phyloP scores from a whole-genome alignment of 2,888 invertebrate genomes.

The Plagodis dolabraria region DNA sequence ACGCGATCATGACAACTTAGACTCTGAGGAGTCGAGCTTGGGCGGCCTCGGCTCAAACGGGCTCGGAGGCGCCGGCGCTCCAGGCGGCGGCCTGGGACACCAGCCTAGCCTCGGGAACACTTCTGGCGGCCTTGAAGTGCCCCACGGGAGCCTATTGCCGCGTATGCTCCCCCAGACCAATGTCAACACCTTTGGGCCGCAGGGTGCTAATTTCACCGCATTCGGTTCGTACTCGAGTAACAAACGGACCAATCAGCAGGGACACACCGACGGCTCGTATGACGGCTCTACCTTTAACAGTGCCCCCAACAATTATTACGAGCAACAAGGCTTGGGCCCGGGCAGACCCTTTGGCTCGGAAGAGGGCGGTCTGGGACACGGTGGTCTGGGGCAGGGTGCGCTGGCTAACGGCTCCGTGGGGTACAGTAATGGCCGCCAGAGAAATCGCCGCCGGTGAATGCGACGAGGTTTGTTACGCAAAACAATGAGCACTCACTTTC shows the following conservation, averaged over 20 bases:
- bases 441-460: constrained; percentile 80
- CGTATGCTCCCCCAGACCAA: constrained; percentile 73
- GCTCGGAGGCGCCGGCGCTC: constrained; percentile 46
- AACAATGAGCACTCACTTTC: constrained; percentile 71
- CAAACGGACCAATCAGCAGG: constrained; percentile 46
- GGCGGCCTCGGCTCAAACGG: constrained; percentile 61
- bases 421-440: constrained; percentile 82
- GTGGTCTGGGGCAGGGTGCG: constrained; percentile 61
- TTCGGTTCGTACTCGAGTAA: constrained; percentile 75
- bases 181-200: constrained; percentile 60
- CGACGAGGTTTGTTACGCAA: constrained; percentile 81
- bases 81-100: constrained; percentile 59
- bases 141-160: constrained; percentile 78
- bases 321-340: constrained; percentile 67
- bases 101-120: constrained; percentile 52
- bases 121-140: constrained; percentile 77
- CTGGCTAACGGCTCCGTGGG: constrained; percentile 79
- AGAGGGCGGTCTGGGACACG: constrained; percentile 56
- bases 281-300: constrained; percentile 50
- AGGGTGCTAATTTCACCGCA: constrained; percentile 77
- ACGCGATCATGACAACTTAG: constrained; percentile 65
- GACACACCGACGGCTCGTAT: constrained; percentile 52
- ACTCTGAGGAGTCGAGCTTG: constrained; percentile 51
- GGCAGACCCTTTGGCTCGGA: constrained; percentile 58
- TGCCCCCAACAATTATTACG: constrained; percentile 56